phyloP scores from a whole-genome alignment of 2,797 vertebrate species.

The Spea hammondii region DNA sequence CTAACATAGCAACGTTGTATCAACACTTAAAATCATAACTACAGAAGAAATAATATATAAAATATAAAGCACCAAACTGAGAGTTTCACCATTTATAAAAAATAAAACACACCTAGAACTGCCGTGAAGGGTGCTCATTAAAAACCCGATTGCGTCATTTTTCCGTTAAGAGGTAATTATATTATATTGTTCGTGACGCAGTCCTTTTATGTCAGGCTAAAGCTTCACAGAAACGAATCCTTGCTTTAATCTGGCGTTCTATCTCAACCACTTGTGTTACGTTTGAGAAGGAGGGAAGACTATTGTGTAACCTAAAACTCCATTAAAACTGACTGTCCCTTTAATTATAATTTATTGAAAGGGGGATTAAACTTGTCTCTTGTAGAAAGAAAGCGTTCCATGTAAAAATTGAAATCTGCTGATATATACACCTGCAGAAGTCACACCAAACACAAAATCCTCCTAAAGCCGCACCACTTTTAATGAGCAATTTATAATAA shows the following conservation, averaged over 20 bases:
- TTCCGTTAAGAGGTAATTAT: background rate
- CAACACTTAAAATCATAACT: background rate
- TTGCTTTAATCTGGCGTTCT: background rate
- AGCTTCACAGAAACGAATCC: background rate
- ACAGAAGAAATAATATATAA: background rate
- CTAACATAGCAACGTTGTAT: background rate
- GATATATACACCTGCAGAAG: too few species aligned
- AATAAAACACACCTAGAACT: background rate
- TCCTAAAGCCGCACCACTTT: too few species aligned
- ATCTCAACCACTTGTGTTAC: background rate
- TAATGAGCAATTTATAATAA: too few species aligned
- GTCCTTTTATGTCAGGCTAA: background rate
- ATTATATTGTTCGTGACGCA: background rate
- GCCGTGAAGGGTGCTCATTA: background rate
- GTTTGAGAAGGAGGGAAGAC: background rate
- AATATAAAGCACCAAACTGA: background rate
- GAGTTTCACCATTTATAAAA: slow-evolving; percentile 6
- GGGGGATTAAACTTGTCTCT: too few species aligned
- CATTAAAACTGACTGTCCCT: too few species aligned
- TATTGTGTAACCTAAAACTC: too few species aligned
- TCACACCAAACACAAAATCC: too few species aligned
- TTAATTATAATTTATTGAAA: too few species aligned
- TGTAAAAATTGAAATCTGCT: too few species aligned
- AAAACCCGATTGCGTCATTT: background rate
- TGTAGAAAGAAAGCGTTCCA: too few species aligned